Base-by-base conservation (phyloP, 2,888 invertebrate genomes). In the Caenorhabditis sulstoni region DNA sequence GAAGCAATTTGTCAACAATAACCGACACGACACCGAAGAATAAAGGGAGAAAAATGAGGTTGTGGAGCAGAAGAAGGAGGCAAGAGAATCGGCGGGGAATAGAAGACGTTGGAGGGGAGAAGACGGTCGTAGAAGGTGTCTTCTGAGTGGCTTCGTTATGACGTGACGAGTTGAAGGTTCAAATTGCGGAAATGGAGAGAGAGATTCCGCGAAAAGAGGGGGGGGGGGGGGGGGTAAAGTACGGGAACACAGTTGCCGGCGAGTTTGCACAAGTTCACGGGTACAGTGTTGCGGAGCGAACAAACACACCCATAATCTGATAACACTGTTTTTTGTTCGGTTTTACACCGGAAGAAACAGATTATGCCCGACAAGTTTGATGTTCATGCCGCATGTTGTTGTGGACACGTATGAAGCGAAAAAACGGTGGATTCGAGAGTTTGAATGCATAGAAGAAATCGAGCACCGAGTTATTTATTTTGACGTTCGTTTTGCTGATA, bases 81-180 rank as follows among this genome's bases (percentile, higher is more conserved):
- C n/a, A 37, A 9, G 35, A 53, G 37, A 7, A 16, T 29, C 16
- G 18, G 7, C 18, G 49, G 22, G 1, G 49, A 41, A 14, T 11
- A 49, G 49, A 49, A 49, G 20, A 49, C 47, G 52, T 11, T 22
- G 11, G 23, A 14, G 35, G n/a, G 35, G 35, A 53, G 35, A 52
- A 18, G 58, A n/a, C n/a, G n/a, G n/a, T n/a, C n/a, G n/a, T n/a
- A n/a, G 49, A 23, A 44, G 41, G 1, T 8, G 29, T 29, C 14
- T 22, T 11, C n/a, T n/a, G 55, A 22, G 55, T 71, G 35, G 62
- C 71, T 71, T 71, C 71, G 71, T 71, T 71, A 71, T 71, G 70
- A 58, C 58, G 58, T 57, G 57, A 57, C 45, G 55, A 23, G 58
- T 44, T 18, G 16, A 23, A 11, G 55, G 22, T 57, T 57, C 41